These are phyloP conservation scores for Zoanthus sociatus DNA, from an alignment of 92 coral and sea anemone genomes.

Conservation along the genomic window DNA sequence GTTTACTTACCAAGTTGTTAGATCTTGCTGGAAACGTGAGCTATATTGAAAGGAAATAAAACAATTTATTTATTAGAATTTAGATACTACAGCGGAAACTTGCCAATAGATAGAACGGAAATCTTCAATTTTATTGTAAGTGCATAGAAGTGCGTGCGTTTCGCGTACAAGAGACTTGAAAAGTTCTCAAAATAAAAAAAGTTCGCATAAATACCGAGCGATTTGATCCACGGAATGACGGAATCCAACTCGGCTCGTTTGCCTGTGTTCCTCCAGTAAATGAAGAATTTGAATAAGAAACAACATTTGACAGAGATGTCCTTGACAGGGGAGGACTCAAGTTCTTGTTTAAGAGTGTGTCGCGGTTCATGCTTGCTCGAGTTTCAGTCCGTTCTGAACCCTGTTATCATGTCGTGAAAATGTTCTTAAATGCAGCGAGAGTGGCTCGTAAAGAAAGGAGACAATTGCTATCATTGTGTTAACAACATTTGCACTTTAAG, in stretches of 20 bases:
- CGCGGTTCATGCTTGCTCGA: slow-evolving; percentile 96
- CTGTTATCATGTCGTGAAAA: slow-evolving; percentile 99
- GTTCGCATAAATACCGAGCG: slow-evolving; percentile 93
- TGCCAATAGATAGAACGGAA: slow-evolving; percentile 37
- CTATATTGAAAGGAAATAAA: slow-evolving; percentile 69
- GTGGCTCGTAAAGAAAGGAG: slow-evolving; percentile 99
- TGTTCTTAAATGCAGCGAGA: slow-evolving; percentile 99
- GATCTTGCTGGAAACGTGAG: slow-evolving; percentile 99
- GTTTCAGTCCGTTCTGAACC: slow-evolving; percentile 91
- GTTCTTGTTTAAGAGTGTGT: slow-evolving; percentile 93
- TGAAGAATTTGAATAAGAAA: slow-evolving; percentile 94
- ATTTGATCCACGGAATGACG: slow-evolving; percentile 99
- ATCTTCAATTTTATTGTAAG: slow-evolving; percentile 42
- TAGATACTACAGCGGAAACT: slow-evolving; percentile 31
- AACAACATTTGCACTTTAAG: slow-evolving; percentile 99
- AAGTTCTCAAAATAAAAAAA: slow-evolving; percentile 64
- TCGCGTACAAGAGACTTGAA: slow-evolving; percentile 50
- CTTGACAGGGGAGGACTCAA: slow-evolving; percentile 95
- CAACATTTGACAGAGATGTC: slow-evolving; percentile 88
- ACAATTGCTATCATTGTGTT: slow-evolving; percentile 99
- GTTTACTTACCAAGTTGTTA: slow-evolving; percentile 97
- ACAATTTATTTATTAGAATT: slow-evolving; percentile 60
- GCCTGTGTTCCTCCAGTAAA: slow-evolving; percentile 89
- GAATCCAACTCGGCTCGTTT: slow-evolving; percentile 99
- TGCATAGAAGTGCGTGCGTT: slow-evolving; percentile 80